These are phyloP conservation scores for Periplaneta americana DNA, from an alignment of 1,140 invertebrate species.

Conservation along the genomic window DNA sequence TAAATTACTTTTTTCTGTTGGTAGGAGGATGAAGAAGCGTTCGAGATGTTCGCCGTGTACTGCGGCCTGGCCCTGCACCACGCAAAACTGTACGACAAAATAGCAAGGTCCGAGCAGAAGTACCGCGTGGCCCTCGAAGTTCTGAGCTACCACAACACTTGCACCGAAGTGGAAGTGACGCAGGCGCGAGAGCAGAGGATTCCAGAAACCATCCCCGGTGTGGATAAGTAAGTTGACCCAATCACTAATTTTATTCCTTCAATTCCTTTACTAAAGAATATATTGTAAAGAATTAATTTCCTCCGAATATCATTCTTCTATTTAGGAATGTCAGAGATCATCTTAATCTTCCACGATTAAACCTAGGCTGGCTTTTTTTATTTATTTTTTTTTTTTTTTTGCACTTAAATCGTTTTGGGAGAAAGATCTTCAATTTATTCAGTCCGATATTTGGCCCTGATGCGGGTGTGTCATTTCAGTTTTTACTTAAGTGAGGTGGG, in stretches of 20 bases:
- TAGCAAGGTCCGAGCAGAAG: constrained; percentile 75
- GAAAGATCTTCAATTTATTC: too few relatives aligned
- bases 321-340: too few relatives aligned
- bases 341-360: too few relatives aligned
- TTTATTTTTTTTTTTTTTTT: too few relatives aligned
- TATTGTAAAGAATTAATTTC: too few relatives aligned
- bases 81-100: constrained; percentile 80
- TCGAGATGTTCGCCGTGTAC: constrained; percentile 79
- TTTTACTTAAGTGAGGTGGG: too few relatives aligned
- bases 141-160: constrained; percentile 76
- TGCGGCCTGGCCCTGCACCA: constrained; percentile 81
- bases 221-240: constrained; percentile 41
- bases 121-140: constrained; percentile 78
- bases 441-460: too few relatives aligned
- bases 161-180: constrained; percentile 61
- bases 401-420: too few relatives aligned
- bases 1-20: constrained; percentile 9
- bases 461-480: too few relatives aligned
- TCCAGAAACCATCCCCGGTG: constrained; percentile 32
- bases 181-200: constrained; percentile 35
- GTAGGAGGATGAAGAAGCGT: constrained; percentile 69
- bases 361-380: too few relatives aligned
- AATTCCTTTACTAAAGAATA: too few relatives aligned
- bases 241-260: neutral
- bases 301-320: too few relatives aligned